These are phyloP conservation scores for Lagopus leucura DNA, from an alignment of 2,113 vertebrate genomes.

Conservation along the genomic window DNA sequence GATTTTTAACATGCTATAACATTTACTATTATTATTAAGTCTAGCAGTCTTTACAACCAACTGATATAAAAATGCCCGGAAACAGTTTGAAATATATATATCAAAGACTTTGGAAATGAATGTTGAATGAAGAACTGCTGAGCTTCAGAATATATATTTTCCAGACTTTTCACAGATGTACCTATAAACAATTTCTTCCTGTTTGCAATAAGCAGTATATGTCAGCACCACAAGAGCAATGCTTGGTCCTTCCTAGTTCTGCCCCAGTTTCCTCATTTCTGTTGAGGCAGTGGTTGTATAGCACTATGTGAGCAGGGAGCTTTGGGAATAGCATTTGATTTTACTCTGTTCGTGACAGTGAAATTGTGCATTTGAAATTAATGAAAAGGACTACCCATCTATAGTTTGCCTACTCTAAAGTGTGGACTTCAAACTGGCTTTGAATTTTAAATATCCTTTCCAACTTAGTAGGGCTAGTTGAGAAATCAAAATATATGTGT, in stretches of 20 bases:
- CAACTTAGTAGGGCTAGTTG: background rate
- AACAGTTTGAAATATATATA: constrained; percentile 42
- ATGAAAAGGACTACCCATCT: background rate
- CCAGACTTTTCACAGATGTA: constrained; percentile 22
- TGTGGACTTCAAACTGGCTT: background rate
- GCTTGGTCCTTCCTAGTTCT: background rate
- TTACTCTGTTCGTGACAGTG: background rate
- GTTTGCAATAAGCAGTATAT: background rate
- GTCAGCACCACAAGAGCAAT: background rate
- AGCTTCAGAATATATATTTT: constrained; percentile 32
- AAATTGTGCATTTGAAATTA: background rate
- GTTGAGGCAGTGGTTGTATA: background rate
- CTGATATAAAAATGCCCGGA: constrained; percentile 39
- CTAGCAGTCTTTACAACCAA: constrained; percentile 57
- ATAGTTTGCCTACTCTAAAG: background rate
- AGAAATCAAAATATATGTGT: background rate
- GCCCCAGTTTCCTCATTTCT: constrained; percentile 25
- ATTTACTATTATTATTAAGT: constrained; percentile 65
- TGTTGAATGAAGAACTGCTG: constrained; percentile 65
- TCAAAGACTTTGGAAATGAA: constrained; percentile 36
- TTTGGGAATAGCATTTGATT: background rate
- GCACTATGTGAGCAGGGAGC: background rate
- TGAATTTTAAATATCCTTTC: background rate
- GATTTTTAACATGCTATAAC: constrained; percentile 39
- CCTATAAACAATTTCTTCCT: constrained; percentile 16